Evolutionary conservation across 2,888 invertebrate genomes (phyloP), one percentile per base, ranked within the genome.

Genomic region (Leucophora obtusa): DNA sequence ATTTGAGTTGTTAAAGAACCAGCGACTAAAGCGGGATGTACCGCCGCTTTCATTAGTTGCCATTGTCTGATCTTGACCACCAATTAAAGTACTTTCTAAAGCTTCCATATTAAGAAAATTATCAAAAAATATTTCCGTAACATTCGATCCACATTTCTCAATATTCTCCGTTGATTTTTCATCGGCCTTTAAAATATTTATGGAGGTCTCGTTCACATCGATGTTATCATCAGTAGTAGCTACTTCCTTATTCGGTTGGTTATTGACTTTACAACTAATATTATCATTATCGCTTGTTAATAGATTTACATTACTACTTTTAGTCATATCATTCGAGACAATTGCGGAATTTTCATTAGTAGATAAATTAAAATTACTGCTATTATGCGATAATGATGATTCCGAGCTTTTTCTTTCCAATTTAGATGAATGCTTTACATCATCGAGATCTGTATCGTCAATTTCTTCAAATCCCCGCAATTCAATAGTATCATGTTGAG

Each of bases 401-500:
- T 83, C 84, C 17, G 72, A 66, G 2, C 58, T 68, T 72, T 68
- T 69, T 53, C 62, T 38, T 71, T 78, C 71, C 8, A 50, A 47
- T 51, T 60, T 66, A 33, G 54, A 21, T n/a, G 54, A 53, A 28
- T 69, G 51, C 8, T 56, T 68, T 24, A 24, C 38, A 2, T 11
- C 38, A 38, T 38, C 66, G 72, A 53, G 74, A 76, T 8, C 83
- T 82, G 2, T 69, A 21, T 86, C 87, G 17, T 95, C 86, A 50
- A 79, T 82, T 72, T 96, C 96, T 85, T 98, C 97, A 91, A 98
- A 98, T 17, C 98, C 98, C 60, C 95, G 94, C 85, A 98, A 91
- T 90, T 98, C 98, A 85, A 98, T 98, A 47, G 96, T 97, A 86
- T 98, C 98, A 87, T 94, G 89, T 88, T 97, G 96, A 80, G 97